A percentile compares a stretch with the other conserved stretches of the same genome.
Conservation (phyloP, 1,140 invertebrate species). For the Triops cancriformis region DNA sequence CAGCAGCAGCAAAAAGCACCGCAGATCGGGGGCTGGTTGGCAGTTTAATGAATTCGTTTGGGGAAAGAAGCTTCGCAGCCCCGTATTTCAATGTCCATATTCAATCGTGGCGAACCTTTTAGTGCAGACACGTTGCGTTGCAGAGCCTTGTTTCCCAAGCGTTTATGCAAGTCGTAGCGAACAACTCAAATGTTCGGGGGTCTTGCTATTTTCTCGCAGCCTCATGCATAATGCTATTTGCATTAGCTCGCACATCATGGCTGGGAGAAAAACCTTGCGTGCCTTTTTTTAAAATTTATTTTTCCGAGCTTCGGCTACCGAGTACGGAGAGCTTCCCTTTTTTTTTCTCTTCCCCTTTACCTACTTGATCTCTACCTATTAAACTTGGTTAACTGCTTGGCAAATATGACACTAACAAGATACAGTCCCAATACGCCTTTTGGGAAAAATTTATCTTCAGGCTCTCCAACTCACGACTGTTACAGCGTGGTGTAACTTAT, state of each 20-base stretch:
- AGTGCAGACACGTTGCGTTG: background rate
- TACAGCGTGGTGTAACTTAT: background rate
- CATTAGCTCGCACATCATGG: background rate
- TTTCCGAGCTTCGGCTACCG: background rate
- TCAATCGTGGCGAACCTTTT: background rate
- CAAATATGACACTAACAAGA: constrained; percentile 14
- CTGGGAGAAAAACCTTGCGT: background rate
- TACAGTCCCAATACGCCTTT: background rate
- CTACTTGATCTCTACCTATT: background rate
- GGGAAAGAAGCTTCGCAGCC: background rate
- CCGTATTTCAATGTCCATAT: constrained; percentile 7
- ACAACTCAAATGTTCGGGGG: too few relatives aligned
- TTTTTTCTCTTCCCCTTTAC: too few relatives aligned
- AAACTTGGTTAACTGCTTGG: constrained; percentile 13
- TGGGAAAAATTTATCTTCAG: too few relatives aligned
- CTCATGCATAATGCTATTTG: constrained; percentile 14
- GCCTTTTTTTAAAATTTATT: background rate
- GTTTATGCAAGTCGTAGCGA: background rate
- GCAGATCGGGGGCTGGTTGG: background rate
- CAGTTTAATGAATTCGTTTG: constrained; percentile 6
- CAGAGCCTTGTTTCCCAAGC: background rate
- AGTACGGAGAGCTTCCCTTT: background rate
- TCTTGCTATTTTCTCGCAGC: background rate
- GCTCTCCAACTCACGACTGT: too few relatives aligned
- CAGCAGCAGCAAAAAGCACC: background rate